Evolutionary conservation across 2,113 vertebrate species (phyloP).

Genomic region (Boulengeromyrus knoepffleri): DNA sequence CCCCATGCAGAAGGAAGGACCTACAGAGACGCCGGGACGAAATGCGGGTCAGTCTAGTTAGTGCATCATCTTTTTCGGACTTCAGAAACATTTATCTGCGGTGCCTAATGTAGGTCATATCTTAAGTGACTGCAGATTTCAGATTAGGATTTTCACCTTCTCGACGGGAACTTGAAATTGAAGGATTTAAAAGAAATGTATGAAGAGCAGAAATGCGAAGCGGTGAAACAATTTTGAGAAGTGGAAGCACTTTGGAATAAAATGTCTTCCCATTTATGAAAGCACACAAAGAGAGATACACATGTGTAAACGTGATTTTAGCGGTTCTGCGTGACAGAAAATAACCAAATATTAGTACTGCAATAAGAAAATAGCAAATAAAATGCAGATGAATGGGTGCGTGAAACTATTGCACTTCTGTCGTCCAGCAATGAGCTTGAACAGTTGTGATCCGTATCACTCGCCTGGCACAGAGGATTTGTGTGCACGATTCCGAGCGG

Average conservation of each 20-base stretch:
- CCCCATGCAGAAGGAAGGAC: slow-evolving; percentile 80
- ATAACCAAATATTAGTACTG: neutral
- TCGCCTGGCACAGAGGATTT: slow-evolving; percentile 74
- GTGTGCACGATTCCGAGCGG: slow-evolving; percentile 55
- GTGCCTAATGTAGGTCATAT: neutral
- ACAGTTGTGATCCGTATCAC: neutral
- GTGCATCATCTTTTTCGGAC: neutral
- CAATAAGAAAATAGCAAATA: neutral
- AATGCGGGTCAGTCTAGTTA: neutral
- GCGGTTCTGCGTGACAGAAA: neutral
- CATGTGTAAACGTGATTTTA: neutral
- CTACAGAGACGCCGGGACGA: slow-evolving; percentile 44
- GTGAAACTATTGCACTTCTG: neutral
- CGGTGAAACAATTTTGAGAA: neutral
- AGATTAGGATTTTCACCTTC: neutral
- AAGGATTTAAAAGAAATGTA: neutral
- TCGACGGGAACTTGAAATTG: neutral
- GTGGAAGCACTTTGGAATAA: neutral
- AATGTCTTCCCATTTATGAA: neutral
- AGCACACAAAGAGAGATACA: neutral
- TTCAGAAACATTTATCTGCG: neutral
- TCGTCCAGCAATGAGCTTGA: neutral
- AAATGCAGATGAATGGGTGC: neutral
- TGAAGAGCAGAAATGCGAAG: neutral
- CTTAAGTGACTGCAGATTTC: neutral